Evolutionary conservation across 2,888 invertebrate species (phyloP), one percentile per base, ranked within the genome.

Genomic region (Drosophila formosana): DNA sequence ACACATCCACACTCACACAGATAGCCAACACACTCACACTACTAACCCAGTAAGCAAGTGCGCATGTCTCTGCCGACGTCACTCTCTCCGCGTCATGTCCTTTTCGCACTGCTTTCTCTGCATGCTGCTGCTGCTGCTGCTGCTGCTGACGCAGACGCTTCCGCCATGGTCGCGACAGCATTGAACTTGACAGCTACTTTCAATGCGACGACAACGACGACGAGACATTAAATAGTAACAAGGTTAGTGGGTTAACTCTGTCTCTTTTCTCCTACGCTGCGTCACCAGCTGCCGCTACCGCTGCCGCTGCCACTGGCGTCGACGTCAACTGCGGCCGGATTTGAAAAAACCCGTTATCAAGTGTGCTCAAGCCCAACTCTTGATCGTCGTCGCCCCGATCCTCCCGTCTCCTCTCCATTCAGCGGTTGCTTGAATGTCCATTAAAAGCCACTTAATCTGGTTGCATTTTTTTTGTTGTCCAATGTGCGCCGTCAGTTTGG

Each of bases 221-320:
- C 58, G 39, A 49, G 66, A 62, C 65, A 53, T 49, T 63, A 53
- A 75, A 67, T 65, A 66, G 80, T 78, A 85, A 85, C 78, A 89
- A 89, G 85, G 85, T 85, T 85, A 85, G 85, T 85, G 85, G 85
- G 85, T 85, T 89, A 85, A 77, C 79, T 66, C 72, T 61, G 79
- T 65, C 37, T 37, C 37, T 67, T 78, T 76, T 70, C 70, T 74
- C 56, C 60, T 53, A 72, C 39, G 55, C 13, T 41, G 39, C 51
- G 51, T 18, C 46, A 51, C 26, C 2, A 32, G 52, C 34, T 43
- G 49, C 39, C 34, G 52, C 34, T 43, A 51, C 45, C 25, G 49
- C 18, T 28, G 56, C 18, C 43, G 43, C n/a, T 34, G 53, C 1
- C 43, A 28, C 55, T 51, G 57, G 8, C 18, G 26, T 13, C 41